Percentiles rank a stretch among this genome's conserved stretches.
phyloP scores from a whole-genome alignment of 2,797 vertebrate species.

The Pantherophis vulpinus region DNA sequence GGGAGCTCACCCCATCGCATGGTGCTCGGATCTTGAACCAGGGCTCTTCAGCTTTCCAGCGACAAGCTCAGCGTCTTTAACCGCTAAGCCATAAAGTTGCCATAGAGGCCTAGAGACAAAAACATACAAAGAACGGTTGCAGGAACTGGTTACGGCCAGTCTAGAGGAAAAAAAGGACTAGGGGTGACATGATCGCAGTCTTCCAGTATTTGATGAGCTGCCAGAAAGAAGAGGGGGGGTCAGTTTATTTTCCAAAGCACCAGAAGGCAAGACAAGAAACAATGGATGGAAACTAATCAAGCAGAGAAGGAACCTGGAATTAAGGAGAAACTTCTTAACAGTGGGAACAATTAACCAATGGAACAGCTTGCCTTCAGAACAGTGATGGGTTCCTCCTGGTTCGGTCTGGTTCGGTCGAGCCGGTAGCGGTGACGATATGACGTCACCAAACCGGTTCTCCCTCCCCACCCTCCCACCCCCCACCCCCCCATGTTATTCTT shows the following conservation, averaged over 20 bases:
- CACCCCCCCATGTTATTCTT: too few species aligned
- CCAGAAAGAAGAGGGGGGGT: neutral
- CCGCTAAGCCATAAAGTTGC: too few species aligned
- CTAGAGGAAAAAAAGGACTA: neutral
- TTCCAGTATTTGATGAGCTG: neutral
- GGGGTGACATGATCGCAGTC: neutral
- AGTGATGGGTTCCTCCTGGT: too few species aligned
- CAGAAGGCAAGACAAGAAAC: rapidly evolving
- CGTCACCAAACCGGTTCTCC: too few species aligned
- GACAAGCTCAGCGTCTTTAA: too few species aligned
- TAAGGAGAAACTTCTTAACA: neutral
- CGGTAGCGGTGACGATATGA: too few species aligned
- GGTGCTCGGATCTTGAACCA: too few species aligned
- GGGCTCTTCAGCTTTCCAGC: too few species aligned
- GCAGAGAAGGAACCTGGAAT: neutral
- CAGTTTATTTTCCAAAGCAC: neutral
- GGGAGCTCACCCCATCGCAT: too few species aligned
- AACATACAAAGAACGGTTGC: neutral
- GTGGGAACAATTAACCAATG: neutral
- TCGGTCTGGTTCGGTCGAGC: too few species aligned
- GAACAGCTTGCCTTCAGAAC: rapidly evolving
- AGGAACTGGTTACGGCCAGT: neutral
- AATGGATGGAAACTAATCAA: neutral
- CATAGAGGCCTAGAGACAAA: neutral
- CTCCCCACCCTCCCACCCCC: too few species aligned